Percentiles rank a stretch among this genome's conserved stretches.
Evolutionary conservation across 2,113 vertebrate species (phyloP).

Genomic region (Xenus cinereus): DNA sequence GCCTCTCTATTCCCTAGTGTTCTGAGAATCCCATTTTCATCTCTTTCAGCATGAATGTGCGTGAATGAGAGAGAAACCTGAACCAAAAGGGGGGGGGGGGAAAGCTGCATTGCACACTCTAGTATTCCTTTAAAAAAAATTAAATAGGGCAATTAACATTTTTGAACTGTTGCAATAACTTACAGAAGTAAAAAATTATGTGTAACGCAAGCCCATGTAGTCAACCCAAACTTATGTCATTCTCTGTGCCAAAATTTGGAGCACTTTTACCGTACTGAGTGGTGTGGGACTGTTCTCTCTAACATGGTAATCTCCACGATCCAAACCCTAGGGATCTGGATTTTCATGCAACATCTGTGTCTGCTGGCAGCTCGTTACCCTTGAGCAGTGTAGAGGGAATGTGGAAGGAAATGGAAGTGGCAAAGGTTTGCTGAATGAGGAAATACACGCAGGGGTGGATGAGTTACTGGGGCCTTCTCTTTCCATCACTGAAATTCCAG

Average conservation of each 20-base stretch:
- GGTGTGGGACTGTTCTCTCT: not conserved
- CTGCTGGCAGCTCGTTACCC: not conserved
- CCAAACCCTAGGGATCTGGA: not conserved
- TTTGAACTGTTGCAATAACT: not conserved
- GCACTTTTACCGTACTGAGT: not conserved
- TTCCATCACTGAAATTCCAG: not conserved
- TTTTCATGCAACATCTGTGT: not conserved
- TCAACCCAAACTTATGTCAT: not conserved
- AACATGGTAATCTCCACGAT: not conserved
- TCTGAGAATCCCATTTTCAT: not conserved
- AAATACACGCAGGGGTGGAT: not conserved
- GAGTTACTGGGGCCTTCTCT: not conserved
- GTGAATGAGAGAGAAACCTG: not conserved
- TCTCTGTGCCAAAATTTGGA: not conserved
- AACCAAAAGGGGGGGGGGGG: not conserved
- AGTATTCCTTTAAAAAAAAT: too few species aligned
- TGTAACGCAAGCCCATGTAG: not conserved
- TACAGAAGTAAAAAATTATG: not conserved
- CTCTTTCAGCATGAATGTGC: not conserved
- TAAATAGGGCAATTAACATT: not conserved
- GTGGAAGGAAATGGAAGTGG: not conserved
- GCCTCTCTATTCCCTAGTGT: not conserved
- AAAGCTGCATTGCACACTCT: too few species aligned
- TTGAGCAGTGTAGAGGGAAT: not conserved
- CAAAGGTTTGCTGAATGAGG: not conserved